These are phyloP conservation scores for Xiphophorus hellerii DNA, from an alignment of 2,113 vertebrate species.

Conservation along the genomic window DNA sequence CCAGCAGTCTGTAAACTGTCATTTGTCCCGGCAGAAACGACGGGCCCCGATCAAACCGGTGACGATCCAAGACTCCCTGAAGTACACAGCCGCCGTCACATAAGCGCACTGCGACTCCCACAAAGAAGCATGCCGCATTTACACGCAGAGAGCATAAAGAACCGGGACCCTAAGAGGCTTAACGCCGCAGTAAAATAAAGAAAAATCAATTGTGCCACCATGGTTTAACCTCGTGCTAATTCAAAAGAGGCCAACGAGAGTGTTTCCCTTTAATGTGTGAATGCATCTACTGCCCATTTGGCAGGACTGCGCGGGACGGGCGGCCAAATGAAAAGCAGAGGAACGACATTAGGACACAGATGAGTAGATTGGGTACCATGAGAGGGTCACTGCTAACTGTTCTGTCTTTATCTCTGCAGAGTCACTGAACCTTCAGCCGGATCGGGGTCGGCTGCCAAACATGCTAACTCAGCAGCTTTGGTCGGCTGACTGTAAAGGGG, in stretches of 20 bases:
- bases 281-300: slow-evolving; percentile 33
- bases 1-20: slow-evolving; percentile 36
- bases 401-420: slow-evolving; percentile 61
- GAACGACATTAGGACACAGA: slow-evolving; percentile 26
- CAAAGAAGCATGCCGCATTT: not conserved
- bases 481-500: slow-evolving; percentile 32
- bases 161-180: not conserved
- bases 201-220: not conserved
- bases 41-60: slow-evolving; percentile 8
- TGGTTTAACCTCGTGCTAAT: slow-evolving; percentile 39
- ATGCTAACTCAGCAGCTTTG: slow-evolving; percentile 59
- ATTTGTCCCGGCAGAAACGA: slow-evolving; percentile 31
- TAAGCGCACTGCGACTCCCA: not conserved
- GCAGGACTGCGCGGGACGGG: slow-evolving; percentile 37
- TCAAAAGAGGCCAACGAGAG: slow-evolving; percentile 27
- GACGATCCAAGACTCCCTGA: slow-evolving; percentile 4
- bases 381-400: slow-evolving; percentile 61
- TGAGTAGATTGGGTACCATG: slow-evolving; percentile 60
- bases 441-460: slow-evolving; percentile 50
- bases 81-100: not conserved
- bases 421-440: slow-evolving; percentile 63
- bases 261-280: slow-evolving; percentile 42
- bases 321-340: slow-evolving; percentile 40
- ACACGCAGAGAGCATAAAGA: not conserved
- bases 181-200: slow-evolving; percentile 4